Conservation (phyloP, 1,140 invertebrate species). For the Pseudomyrmex sp. region DNA sequence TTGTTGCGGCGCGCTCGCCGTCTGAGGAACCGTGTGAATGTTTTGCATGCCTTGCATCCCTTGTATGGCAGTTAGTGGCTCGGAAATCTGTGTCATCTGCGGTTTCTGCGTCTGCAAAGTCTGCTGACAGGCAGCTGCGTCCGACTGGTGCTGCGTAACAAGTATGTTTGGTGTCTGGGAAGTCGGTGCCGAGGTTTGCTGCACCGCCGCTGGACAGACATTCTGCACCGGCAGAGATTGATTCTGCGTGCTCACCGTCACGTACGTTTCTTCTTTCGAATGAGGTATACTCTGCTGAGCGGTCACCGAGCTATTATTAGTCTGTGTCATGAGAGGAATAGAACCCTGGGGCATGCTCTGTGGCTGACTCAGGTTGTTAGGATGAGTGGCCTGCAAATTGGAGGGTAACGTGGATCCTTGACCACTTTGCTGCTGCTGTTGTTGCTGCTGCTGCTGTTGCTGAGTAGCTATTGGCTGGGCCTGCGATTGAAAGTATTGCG, state of each 20-base stretch:
- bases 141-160: constrained; percentile 71
- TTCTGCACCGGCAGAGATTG: constrained; percentile 76
- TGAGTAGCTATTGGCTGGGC: constrained; percentile 66
- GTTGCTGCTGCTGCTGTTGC: constrained; percentile 63
- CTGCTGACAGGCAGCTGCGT: constrained; percentile 64
- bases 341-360: constrained; percentile 87
- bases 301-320: constrained; percentile 85
- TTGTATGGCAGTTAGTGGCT: constrained; percentile 77
- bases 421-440: constrained; percentile 67
- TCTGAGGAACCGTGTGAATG: constrained; percentile 83
- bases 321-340: constrained; percentile 86
- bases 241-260: constrained; percentile 76
- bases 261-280: constrained; percentile 77
- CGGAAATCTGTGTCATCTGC: constrained; percentile 76
- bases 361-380: constrained; percentile 85
- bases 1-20: constrained; percentile 71
- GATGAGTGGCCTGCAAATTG: constrained; percentile 86
- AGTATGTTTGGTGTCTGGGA: constrained; percentile 80
- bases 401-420: constrained; percentile 87
- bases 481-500: constrained; percentile 77
- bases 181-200: constrained; percentile 72
- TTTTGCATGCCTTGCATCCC: constrained; percentile 80
- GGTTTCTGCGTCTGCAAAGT: constrained; percentile 67
- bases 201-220: constrained; percentile 72
- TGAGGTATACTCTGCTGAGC: constrained; percentile 81